Evolutionary conservation across 2,797 vertebrate genomes (phyloP).

Genomic region (Eupleurogrammus muticus): DNA sequence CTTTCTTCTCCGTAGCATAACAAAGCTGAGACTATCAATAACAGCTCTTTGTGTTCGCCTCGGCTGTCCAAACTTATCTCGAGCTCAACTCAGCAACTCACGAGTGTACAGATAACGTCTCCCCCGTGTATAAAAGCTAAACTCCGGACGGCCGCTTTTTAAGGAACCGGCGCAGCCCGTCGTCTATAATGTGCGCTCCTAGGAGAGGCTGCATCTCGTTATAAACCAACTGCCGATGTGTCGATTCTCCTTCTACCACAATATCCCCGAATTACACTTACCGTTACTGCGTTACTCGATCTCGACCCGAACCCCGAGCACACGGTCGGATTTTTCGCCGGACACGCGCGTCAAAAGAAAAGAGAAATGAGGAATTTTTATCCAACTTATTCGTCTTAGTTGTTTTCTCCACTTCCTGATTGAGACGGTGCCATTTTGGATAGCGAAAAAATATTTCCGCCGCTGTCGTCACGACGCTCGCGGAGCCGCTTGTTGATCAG

Average conservation of each 20-base stretch:
- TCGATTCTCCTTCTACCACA: conserved; percentile 58
- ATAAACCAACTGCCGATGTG: conserved; percentile 71
- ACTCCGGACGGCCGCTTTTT: neutral
- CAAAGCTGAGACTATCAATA: neutral
- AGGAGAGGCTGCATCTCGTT: conserved; percentile 75
- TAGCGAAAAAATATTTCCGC: conserved; percentile 83
- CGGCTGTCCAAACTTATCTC: fast-evolving
- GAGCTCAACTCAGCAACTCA: neutral
- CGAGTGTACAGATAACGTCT: neutral
- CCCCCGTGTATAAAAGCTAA: conserved; percentile 3
- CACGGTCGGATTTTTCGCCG: conserved; percentile 25
- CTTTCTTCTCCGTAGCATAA: conserved; percentile 7
- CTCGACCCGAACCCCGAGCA: conserved; percentile 54
- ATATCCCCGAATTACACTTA: conserved; percentile 65
- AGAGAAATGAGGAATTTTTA: conserved; percentile 60
- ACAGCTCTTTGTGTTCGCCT: neutral
- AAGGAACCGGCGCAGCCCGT: conserved; percentile 53
- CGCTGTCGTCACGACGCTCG: conserved; percentile 73
- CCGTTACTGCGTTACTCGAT: conserved; percentile 52
- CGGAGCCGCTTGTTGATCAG: conserved; percentile 51
- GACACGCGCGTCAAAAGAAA: conserved; percentile 56
- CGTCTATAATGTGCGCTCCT: conserved; percentile 62
- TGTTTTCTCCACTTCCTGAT: conserved; percentile 83
- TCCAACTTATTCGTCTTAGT: conserved; percentile 81
- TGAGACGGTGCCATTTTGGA: conserved; percentile 86